Conservation (phyloP, 1,140 invertebrate species). For the Saccostrea cuccullata region DNA sequence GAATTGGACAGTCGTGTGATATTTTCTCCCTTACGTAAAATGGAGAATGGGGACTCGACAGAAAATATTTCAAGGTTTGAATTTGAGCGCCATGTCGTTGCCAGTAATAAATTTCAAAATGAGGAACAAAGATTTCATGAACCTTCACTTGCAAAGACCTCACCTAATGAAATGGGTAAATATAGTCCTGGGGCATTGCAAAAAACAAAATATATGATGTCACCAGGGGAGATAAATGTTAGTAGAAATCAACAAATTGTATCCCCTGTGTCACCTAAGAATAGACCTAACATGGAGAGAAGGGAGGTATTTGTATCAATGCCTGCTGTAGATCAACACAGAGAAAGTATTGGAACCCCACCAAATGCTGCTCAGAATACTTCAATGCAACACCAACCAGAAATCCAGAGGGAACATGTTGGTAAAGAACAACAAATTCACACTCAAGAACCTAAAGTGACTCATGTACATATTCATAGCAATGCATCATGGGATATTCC, state of each 20-base stretch:
- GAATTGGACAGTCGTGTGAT: slow-evolving; percentile 54
- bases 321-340: slow-evolving; percentile 29
- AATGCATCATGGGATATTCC: slow-evolving; percentile 44
- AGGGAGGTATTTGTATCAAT: slow-evolving; percentile 52
- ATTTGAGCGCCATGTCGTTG: neutral
- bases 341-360: neutral
- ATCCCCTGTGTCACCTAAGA: neutral
- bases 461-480: neutral
- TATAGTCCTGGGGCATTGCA: neutral
- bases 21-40: slow-evolving; percentile 50
- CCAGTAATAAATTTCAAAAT: slow-evolving; percentile 22
- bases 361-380: neutral
- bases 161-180: neutral
- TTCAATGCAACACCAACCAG: neutral
- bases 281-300: neutral
- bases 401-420: neutral
- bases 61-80: slow-evolving; percentile 39
- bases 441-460: slow-evolving; percentile 15
- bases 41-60: slow-evolving; percentile 4
- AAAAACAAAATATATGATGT: neutral
- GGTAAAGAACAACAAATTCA: neutral
- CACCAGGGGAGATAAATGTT: neutral
- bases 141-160: neutral
- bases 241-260: neutral
- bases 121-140: slow-evolving; percentile 26